Conservation (phyloP, 2,113 vertebrate species). For the Oncorhynchus kisutch region DNA sequence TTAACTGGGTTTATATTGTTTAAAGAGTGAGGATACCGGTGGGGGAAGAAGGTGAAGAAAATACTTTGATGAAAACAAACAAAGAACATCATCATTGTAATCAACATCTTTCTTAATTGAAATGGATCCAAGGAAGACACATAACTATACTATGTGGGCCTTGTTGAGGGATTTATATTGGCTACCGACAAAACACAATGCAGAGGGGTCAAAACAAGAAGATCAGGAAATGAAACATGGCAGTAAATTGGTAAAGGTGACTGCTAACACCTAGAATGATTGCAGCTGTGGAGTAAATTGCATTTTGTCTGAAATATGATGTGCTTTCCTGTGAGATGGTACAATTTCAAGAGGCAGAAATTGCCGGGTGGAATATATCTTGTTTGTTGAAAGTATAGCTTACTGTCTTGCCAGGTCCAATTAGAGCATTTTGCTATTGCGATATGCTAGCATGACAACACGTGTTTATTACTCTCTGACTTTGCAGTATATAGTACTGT, state of each 20-base stretch:
- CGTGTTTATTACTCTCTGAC: too few species aligned
- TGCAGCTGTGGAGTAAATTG: constrained; percentile 6
- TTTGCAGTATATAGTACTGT: too few species aligned
- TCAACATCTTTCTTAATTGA: too few species aligned
- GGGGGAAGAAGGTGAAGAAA: too few species aligned
- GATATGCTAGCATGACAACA: neutral
- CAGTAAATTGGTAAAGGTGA: neutral
- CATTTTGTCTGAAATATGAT: neutral
- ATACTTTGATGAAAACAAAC: too few species aligned
- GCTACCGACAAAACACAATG: too few species aligned
- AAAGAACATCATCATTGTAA: too few species aligned
- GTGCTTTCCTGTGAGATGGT: neutral
- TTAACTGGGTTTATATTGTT: neutral
- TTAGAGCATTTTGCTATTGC: neutral
- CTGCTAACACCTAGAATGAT: neutral
- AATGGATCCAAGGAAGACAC: too few species aligned
- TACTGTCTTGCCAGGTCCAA: neutral
- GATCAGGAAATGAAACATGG: neutral
- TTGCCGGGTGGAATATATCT: neutral
- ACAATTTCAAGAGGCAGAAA: neutral
- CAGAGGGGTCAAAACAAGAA: neutral
- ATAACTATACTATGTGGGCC: too few species aligned
- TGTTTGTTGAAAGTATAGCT: constrained; percentile 2
- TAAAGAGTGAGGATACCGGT: too few species aligned
- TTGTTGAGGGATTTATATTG: too few species aligned